These are phyloP conservation scores for Micromussa lordhowensis DNA, from an alignment of 92 coral and sea anemone species.

Conservation along the genomic window DNA sequence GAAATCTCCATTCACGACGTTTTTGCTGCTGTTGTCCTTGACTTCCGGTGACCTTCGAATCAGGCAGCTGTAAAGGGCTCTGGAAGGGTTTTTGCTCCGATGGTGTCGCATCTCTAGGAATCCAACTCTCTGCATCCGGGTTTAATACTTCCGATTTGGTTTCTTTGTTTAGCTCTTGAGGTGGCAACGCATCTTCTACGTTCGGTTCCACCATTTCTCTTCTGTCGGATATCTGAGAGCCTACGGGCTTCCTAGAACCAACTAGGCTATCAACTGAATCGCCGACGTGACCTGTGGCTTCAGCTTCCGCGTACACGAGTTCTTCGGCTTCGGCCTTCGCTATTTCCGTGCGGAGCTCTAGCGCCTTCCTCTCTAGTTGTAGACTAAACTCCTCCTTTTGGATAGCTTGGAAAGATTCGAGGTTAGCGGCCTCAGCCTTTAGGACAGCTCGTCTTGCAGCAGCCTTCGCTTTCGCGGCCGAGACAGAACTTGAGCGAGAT, in stretches of 20 bases:
- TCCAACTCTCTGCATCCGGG: not conserved
- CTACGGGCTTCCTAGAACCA: constrained; percentile 48
- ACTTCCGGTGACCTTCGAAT: not conserved
- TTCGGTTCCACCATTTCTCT: not conserved
- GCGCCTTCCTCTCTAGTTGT: not conserved
- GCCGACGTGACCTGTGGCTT: not conserved
- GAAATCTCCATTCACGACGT: not conserved
- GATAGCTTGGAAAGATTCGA: not conserved
- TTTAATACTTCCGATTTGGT: too few species aligned
- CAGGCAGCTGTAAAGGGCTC: not conserved
- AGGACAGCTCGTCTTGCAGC: not conserved
- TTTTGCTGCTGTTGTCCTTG: not conserved
- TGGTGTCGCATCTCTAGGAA: not conserved
- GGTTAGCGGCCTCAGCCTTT: not conserved
- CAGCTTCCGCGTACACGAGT: constrained; percentile 11
- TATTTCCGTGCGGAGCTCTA: not conserved
- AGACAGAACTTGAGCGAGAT: not conserved
- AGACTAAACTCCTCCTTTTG: not conserved
- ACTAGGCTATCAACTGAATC: constrained; percentile 32
- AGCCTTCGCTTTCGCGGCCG: not conserved
- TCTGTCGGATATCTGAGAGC: not conserved
- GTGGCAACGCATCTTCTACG: not conserved
- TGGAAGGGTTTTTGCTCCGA: not conserved
- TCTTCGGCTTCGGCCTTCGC: not conserved
- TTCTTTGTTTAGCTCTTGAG: not conserved